Evolutionary conservation across 2,888 invertebrate genomes (phyloP), one percentile per base, ranked within the genome.

Genomic region (Peribatodes rhomboidaria): DNA sequence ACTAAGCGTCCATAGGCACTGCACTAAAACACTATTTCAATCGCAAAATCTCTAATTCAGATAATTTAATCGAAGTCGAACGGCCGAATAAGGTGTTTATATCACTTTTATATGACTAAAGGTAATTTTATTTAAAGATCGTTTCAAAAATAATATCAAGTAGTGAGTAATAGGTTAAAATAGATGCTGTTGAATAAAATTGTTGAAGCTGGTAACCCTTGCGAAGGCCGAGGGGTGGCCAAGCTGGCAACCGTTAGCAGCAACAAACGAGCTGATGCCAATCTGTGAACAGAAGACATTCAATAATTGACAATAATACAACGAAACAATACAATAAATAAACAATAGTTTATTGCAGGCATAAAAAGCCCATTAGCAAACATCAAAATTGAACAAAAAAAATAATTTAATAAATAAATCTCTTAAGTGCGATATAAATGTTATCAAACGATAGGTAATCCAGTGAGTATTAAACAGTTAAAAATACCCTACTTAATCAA

Each of bases 191-290:
- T 64, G 35, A 52, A 87, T 85, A 73, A 86, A 87, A 65, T 37
- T 67, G 68, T 62, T 60, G 80, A 85, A 86, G 64, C 83, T 84
- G 70, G 85, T 87, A 41, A 85, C 76, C 22, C 88, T 78, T 8
- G 87, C 85, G 69, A 80, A 88, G 13, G 81, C 87, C 1, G 86
- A 86, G 0, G 88, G 88, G 78, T 72, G 76, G 1, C 86, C 86
- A 13, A 75, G 78, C 59, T 85, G 76, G 73, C 87, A 87, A 11
- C 81, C 83, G 4, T 35, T 31, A 0, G 9, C 6, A 0, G 86
- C 85, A 1, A 83, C 88, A 67, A 88, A 88, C 0, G 87, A 87
- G 22, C 82, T 86, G 64, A 88, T 57, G 16, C 88, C 88, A n/a
- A 86, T 71, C 88, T 88, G 79, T 59, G n/a, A 35, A 64, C 9